Percentiles rank a stretch among this genome's conserved stretches.
These are phyloP conservation scores for Euura saliciscinereae DNA, from an alignment of 1,140 invertebrate genomes.

Conservation along the genomic window DNA sequence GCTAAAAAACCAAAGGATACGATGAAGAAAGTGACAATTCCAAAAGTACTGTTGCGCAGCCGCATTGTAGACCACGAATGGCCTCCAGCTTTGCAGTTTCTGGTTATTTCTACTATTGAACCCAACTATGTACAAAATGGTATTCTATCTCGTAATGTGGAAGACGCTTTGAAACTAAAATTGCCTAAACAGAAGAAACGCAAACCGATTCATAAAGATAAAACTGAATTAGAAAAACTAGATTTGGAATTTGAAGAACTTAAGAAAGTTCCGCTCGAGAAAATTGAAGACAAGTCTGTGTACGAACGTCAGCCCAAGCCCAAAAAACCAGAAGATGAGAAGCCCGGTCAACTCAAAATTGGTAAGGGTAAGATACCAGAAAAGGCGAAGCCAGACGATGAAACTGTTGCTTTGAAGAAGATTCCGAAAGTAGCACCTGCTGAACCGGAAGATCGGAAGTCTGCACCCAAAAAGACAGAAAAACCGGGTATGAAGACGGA, in stretches of 20 bases:
- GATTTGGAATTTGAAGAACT: constrained; percentile 43
- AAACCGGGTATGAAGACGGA: constrained; percentile 15
- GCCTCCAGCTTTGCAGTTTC: constrained; percentile 35
- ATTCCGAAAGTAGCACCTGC: constrained; percentile 21
- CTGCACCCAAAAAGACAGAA: constrained; percentile 11
- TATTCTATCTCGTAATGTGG: constrained; percentile 46
- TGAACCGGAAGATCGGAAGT: constrained; percentile 3
- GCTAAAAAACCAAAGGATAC: constrained; percentile 56
- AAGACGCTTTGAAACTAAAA: constrained; percentile 47
- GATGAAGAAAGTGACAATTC: constrained; percentile 53
- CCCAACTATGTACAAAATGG: constrained; percentile 37
- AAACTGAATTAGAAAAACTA: constrained; percentile 31
- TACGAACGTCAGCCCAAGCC: constrained; percentile 25
- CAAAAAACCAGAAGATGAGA: constrained; percentile 23
- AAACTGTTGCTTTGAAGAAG: constrained; percentile 26
- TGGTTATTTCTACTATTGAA: constrained; percentile 33
- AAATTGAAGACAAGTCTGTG: constrained; percentile 21
- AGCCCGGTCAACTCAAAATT: constrained; percentile 26
- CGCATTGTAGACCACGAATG: constrained; percentile 54
- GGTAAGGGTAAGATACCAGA: constrained; percentile 34
- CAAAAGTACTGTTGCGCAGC: constrained; percentile 67
- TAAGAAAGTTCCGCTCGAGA: constrained; percentile 49
- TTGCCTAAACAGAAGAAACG: constrained; percentile 40
- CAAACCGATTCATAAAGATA: constrained; percentile 37
- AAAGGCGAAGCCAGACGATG: constrained; percentile 29